Evolutionary conservation across 2,797 vertebrate species (phyloP), one percentile per base, ranked within the genome.

Genomic region (Ctenosaura bakeri): DNA sequence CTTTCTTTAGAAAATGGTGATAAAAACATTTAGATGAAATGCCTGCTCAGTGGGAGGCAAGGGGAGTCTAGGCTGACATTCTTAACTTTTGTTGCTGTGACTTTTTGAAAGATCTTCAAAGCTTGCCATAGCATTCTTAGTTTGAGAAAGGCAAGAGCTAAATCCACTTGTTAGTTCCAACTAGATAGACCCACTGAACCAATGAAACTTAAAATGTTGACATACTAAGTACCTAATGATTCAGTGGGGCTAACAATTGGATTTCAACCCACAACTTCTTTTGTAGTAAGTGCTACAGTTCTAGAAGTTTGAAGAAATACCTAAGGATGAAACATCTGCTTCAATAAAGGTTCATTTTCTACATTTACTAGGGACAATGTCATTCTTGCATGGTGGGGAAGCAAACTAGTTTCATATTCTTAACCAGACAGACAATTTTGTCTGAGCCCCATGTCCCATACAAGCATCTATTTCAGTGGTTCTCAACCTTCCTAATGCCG

Each of bases 1-100:
- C 85, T 91, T 94, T 92, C 73, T 91, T 6, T 24, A 88, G 80
- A 69, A 24, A 26, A 90, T 0, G 88, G 26, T 80, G 91, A 81
- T 62, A 85, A 66, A 83, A 84, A 56, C 69, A 38, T 32, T 50
- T 59, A 24, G 24, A 64, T 74, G 24, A n/a, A 42, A 26, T 89
- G 24, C 71, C 80, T 64, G 84, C 52, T 50, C 77, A 78, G 46
- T 3, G 1, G 88, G 32, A 32, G 64, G 89, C 87, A 77, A 54
- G 85, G 42, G 54, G 78, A 9, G 82, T 91, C 91, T 74, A 85
- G 80, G 6, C 13, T 88, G 82, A 73, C 69, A 32, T 93, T 32
- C 16, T 90, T 66, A 83, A 76, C n/a, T 38, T 82, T 78, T 69
- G 56, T 50, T 20, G 59, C 26, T 56, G 62, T 29, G 4, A 50